Evolutionary conservation across 2,888 invertebrate species (phyloP), one percentile per base, ranked within the genome.

Genomic region (Ctenicera cuprea): DNA sequence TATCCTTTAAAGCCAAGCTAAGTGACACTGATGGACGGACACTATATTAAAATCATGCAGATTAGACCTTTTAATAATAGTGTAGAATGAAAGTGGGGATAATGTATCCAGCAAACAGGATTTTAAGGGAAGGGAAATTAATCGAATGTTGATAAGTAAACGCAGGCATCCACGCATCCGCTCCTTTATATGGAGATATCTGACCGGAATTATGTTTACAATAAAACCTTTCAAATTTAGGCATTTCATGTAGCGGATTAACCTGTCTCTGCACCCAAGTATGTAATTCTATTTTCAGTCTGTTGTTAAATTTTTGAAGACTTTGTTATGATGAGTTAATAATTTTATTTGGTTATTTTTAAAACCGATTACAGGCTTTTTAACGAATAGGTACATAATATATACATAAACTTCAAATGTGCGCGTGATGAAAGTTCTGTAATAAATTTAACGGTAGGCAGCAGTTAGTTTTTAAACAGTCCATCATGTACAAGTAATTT

Each of bases 41-140:
- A 30, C 54, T 30, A 54, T 54, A 54, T 54, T 54, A 54, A 54
- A 54, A 54, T 54, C 30, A 14, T 0, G 14, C 0, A 54, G 54
- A 30, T 54, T 54, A 54, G 16, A 11, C 30, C 54, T 26, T 54
- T 54, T 54, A 30, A 30, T 54, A 54, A 26, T 54, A 22, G 54
- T 54, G 5, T 26, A 16, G n/a, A 14, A 16, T 30, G 26, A n/a
- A 54, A 54, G 26, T 54, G 7, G 16, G 3, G 22, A 30, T 54
- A 30, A 54, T 30, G 22, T 14, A 33, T 54, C 11, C 14, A 9
- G 3, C 1, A 14, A 8, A 52, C 12, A 26, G 54, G n/a, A n/a
- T n/a, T 52, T 52, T 52, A 30, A 54, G 30, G 54, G 54, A 14
- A 54, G 33, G 16, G 26, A n/a, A 14, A 48, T 48, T 48, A 48